Conservation (phyloP, 1,140 invertebrate species). For the Drusus annulatus region DNA sequence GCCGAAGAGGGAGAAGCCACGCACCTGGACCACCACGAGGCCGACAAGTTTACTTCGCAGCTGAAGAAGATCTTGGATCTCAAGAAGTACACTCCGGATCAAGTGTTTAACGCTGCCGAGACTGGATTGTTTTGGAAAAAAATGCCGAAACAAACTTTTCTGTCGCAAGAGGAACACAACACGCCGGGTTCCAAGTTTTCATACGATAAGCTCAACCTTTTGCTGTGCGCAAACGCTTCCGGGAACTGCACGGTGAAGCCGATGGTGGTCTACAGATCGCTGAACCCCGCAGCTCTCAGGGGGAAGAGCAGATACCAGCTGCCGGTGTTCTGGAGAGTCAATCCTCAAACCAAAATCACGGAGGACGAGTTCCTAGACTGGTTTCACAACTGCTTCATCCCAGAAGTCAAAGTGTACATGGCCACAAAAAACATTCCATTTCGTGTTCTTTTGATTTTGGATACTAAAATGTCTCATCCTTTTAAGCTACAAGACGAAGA, state of each 20-base stretch:
- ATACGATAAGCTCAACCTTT: constrained; percentile 68
- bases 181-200: constrained; percentile 65
- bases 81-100: constrained; percentile 61
- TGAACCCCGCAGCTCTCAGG: constrained; percentile 66
- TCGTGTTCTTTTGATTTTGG: constrained; percentile 67
- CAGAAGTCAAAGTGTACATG: constrained; percentile 61
- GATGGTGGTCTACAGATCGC: constrained; percentile 65
- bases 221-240: constrained; percentile 64
- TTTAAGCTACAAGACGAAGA: constrained; percentile 60
- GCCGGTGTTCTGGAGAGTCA: constrained; percentile 64
- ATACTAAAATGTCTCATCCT: constrained; percentile 66
- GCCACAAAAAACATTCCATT: constrained; percentile 62
- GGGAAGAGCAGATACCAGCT: constrained; percentile 60
- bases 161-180: constrained; percentile 63
- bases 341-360: constrained; percentile 64
- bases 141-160: constrained; percentile 66
- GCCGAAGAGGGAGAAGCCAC: constrained; percentile 57
- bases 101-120: constrained; percentile 67
- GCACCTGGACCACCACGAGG: constrained; percentile 61
- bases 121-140: constrained; percentile 69
- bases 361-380: constrained; percentile 62
- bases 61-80: constrained; percentile 60
- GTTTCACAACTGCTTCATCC: constrained; percentile 62
- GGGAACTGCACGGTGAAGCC: constrained; percentile 67
- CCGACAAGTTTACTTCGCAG: constrained; percentile 57